These are phyloP conservation scores for Bos indicus DNA, from an alignment of 2,113 vertebrate species.

Conservation along the genomic window DNA sequence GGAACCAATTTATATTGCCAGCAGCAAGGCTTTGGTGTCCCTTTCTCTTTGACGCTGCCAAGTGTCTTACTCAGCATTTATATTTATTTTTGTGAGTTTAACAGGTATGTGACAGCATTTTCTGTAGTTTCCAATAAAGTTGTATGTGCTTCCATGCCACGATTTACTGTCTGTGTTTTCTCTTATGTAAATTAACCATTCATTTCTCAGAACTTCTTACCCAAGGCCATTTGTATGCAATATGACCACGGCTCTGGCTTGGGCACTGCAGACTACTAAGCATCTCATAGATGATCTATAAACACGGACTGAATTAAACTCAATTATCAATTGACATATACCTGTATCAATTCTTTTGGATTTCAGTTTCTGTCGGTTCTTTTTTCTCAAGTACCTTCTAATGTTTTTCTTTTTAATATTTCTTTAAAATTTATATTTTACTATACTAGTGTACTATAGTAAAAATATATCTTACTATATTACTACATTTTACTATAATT, in stretches of 20 bases:
- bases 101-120: not conserved
- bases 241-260: not conserved
- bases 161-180: not conserved
- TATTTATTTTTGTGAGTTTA: not conserved
- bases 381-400: not conserved
- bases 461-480: not conserved
- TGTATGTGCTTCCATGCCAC: not conserved
- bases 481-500: not conserved
- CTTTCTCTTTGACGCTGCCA: not conserved
- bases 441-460: not conserved
- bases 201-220: not conserved
- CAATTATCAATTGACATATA: not conserved
- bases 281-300: not conserved
- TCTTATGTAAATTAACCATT: not conserved
- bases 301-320: not conserved
- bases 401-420: not conserved
- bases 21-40: not conserved
- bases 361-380: not conserved
- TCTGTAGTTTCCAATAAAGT: not conserved
- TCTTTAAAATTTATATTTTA: conserved; percentile 6
- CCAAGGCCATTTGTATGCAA: not conserved
- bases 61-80: not conserved
- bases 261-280: not conserved
- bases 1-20: not conserved
- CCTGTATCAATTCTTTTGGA: not conserved